Evolutionary conservation across 1,140 invertebrate species (phyloP).

Genomic region (Polypedilum vanderplanki): DNA sequence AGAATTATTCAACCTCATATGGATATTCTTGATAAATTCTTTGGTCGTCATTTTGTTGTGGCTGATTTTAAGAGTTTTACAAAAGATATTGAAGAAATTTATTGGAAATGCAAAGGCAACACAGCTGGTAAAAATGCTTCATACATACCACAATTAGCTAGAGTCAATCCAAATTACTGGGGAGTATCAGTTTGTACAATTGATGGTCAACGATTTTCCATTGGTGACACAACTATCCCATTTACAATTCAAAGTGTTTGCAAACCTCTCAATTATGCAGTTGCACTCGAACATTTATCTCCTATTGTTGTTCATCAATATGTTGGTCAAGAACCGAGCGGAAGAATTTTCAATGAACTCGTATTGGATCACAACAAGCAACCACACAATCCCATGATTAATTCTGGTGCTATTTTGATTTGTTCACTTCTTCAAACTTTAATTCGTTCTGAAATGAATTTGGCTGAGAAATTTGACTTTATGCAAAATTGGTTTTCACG

Average conservation of each 20-base stretch:
- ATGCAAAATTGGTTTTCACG: slow-evolving; percentile 68
- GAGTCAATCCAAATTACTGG: slow-evolving; percentile 82
- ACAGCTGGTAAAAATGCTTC: slow-evolving; percentile 78
- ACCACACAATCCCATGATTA: slow-evolving; percentile 98
- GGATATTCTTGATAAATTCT: slow-evolving; percentile 38
- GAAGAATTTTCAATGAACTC: slow-evolving; percentile 93
- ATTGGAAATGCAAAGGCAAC: slow-evolving; percentile 81
- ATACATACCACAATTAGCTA: slow-evolving; percentile 90
- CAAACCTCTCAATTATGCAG: slow-evolving; percentile 93
- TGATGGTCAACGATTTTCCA: slow-evolving; percentile 88
- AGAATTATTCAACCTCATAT: no score
- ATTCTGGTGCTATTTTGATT: slow-evolving; percentile 89
- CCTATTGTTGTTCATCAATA: slow-evolving; percentile 88
- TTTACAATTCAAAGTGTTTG: slow-evolving; percentile 97
- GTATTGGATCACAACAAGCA: slow-evolving; percentile 91
- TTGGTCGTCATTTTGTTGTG: slow-evolving; percentile 89
- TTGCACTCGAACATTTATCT: slow-evolving; percentile 85
- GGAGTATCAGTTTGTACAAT: slow-evolving; percentile 89
- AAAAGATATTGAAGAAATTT: slow-evolving; percentile 88
- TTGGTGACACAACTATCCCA: slow-evolving; percentile 83
- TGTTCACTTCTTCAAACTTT: slow-evolving; percentile 81
- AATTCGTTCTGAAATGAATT: slow-evolving; percentile 76
- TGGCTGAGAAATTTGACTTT: slow-evolving; percentile 85
- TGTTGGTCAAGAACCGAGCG: slow-evolving; percentile 93
- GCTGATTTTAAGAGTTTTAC: slow-evolving; percentile 89